Base-by-base conservation (phyloP, 2,113 vertebrate genomes). In the Leucopsar rothschildi region DNA sequence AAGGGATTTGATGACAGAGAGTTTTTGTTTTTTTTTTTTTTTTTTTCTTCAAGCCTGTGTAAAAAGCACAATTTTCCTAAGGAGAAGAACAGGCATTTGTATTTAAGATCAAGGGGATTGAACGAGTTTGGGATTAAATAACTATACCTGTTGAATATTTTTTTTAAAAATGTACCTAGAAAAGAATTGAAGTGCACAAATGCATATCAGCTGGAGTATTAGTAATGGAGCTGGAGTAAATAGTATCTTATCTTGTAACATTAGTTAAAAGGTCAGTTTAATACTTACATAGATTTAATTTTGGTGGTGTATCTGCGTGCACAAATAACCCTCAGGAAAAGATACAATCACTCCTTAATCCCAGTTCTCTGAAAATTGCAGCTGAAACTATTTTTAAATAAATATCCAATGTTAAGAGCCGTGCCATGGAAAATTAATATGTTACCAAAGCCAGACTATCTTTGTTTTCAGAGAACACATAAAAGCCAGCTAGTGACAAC, bases 401-500 rank as follows among this genome's bases (percentile, higher is more conserved):
- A 77, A 66, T 39, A 82, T 28, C 6, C 35, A 39, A 21, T 42
- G 18, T 53, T 76, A 79, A 86, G 55, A 85, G 27, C 16, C 1
- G 0, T 68, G 33, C 9, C 52, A 63, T 81, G 17, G 42, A 91
- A 91, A 92, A 89, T 77, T 79, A 53, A 90, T 50, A 29, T 42
- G 22, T 20, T 84, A 17, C 40, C 24, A 86, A 92, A 79, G 25
- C 5, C 39, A 87, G 25, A 45, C 11, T 57, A n/a, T 10, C 59
- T 91, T 91, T 84, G 49, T 68, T 89, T 92, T 87, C 70, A 90
- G 59, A 69, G 23, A 90, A 61, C n/a, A 69, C 19, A 35, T 61
- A 66, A 94, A 87, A 92, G 21, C 20, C 44, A 75, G 6, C 21
- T 47, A 78, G 66, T 35, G 70, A 82, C 61, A 95, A 55, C 23